Percentiles rank a stretch among this genome's conserved stretches.
phyloP scores from a whole-genome alignment of 2,888 invertebrate species.

The Andrena flavipes region DNA sequence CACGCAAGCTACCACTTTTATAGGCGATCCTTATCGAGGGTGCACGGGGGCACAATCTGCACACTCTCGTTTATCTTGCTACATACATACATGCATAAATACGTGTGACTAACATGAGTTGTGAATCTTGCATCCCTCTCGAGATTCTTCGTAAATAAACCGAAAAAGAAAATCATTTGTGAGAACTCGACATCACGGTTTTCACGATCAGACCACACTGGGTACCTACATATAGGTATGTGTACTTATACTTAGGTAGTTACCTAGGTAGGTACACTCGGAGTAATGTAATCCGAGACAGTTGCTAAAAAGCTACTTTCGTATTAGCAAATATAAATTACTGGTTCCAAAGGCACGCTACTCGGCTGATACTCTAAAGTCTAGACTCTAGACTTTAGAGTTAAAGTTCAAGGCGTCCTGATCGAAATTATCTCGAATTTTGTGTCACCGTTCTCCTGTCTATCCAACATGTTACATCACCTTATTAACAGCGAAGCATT shows the following conservation, averaged over 20 bases:
- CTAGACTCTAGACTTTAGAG: background rate
- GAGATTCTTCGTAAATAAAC: background rate
- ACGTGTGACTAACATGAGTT: conserved; percentile 22
- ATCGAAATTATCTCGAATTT: conserved; percentile 55
- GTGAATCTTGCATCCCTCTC: conserved; percentile 8
- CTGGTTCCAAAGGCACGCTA: background rate
- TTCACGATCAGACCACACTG: background rate
- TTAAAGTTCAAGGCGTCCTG: conserved; percentile 60
- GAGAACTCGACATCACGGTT: background rate
- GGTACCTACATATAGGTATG: too few relatives aligned
- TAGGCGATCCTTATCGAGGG: conserved; percentile 78
- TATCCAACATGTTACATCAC: background rate
- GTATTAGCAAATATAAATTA: background rate
- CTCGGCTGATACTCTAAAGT: conserved; percentile 2
- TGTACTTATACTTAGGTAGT: too few relatives aligned
- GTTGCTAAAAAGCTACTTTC: too few relatives aligned
- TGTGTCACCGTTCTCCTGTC: background rate
- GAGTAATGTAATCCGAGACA: too few relatives aligned
- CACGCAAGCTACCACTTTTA: conserved; percentile 71
- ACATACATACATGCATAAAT: too few relatives aligned
- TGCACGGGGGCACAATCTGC: conserved; percentile 71
- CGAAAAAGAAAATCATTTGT: background rate
- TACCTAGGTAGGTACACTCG: too few relatives aligned
- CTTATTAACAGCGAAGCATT: background rate
- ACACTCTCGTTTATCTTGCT: conserved; percentile 68